These are phyloP conservation scores for Hippocampus guttulatus DNA, from an alignment of 2,113 vertebrate genomes.

Conservation along the genomic window DNA sequence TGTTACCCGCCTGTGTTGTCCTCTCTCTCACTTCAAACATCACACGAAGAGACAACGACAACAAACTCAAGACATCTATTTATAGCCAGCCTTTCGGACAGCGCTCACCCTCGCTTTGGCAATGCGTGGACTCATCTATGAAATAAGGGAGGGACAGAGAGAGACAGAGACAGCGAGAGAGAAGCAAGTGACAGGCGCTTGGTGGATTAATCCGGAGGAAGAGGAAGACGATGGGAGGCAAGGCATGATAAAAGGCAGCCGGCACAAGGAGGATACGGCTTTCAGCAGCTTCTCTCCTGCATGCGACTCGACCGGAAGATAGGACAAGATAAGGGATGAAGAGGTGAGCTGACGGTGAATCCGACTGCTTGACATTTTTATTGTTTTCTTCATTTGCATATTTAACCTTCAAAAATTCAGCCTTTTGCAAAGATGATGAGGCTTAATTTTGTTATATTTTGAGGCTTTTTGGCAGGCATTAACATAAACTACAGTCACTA, in stretches of 20 bases:
- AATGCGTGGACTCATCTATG: constrained; percentile 18
- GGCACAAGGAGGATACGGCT: constrained; percentile 34
- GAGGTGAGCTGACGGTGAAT: background rate
- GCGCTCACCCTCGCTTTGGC: constrained; percentile 57
- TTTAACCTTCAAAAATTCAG: background rate
- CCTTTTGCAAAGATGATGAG: background rate
- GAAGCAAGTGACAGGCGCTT: constrained; percentile 25
- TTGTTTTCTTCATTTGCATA: background rate
- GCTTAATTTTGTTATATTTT: no score
- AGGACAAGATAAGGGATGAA: constrained; percentile 5
- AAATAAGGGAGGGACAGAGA: constrained; percentile 5
- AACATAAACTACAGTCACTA: background rate
- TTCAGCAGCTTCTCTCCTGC: constrained; percentile 14
- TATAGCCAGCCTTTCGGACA: constrained; percentile 56
- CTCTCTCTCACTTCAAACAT: constrained; percentile 48
- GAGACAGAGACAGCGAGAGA: constrained; percentile 19
- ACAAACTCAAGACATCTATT: constrained; percentile 65
- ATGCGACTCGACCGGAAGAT: constrained; percentile 35
- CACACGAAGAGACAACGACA: constrained; percentile 64
- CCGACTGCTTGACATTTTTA: background rate
- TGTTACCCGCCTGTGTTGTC: constrained; percentile 38
- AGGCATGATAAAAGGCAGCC: constrained; percentile 34
- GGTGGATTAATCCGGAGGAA: constrained; percentile 48
- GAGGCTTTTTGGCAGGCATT: background rate
- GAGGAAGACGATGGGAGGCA: constrained; percentile 36